Conservation (phyloP, 2,113 vertebrate genomes). For the Seriola dumerili region DNA sequence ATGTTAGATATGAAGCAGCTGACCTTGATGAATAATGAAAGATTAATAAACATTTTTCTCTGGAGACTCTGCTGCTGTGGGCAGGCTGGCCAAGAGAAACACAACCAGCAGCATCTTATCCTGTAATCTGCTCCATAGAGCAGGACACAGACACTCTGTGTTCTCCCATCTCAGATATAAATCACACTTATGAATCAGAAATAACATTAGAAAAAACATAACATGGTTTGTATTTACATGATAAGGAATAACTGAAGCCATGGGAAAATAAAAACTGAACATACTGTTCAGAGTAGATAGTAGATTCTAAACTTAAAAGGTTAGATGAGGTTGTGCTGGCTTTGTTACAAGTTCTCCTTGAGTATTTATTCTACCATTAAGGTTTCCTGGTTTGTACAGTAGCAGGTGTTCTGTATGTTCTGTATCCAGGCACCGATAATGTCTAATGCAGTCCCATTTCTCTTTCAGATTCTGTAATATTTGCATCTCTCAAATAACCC, state of each 20-base stretch:
- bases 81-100: slow-evolving; percentile 29
- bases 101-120: slow-evolving; percentile 15
- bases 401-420: slow-evolving; percentile 40
- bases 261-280: slow-evolving; percentile 33
- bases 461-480: slow-evolving; percentile 34
- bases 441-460: slow-evolving; percentile 32
- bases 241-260: background rate
- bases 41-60: slow-evolving; percentile 57
- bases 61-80: slow-evolving; percentile 7
- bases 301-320: background rate
- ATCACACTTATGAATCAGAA: slow-evolving; percentile 32
- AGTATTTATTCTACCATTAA: slow-evolving; percentile 4
- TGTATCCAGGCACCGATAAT: slow-evolving; percentile 10
- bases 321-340: slow-evolving; percentile 29
- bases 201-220: background rate
- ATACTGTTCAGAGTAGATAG: slow-evolving; percentile 28
- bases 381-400: slow-evolving; percentile 33
- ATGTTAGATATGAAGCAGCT: slow-evolving; percentile 55
- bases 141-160: background rate
- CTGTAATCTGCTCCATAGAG: slow-evolving; percentile 33
- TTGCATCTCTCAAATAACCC: slow-evolving; percentile 44
- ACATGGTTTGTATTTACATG: background rate
- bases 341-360: background rate
- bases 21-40: slow-evolving; percentile 60
- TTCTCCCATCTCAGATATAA: slow-evolving; percentile 1